Evolutionary conservation across 2,113 vertebrate genomes (phyloP), one percentile per base, ranked within the genome.

Genomic region (Paracanthobrama guichenoti): DNA sequence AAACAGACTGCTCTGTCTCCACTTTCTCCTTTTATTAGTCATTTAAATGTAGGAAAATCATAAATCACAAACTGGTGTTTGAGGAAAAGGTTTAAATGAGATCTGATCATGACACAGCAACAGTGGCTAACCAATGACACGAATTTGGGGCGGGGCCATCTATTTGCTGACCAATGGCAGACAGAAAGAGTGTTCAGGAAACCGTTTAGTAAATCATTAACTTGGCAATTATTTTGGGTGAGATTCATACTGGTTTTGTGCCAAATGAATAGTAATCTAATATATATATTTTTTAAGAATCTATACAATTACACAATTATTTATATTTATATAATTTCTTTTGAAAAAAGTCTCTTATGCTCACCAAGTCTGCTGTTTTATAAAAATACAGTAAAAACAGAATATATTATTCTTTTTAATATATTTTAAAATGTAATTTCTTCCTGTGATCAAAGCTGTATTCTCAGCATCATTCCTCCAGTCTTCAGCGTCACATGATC

Each of bases 21-120:
- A 53, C 46, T 53, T 75, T 18, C 46, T 28, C 20, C 20, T 31
- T 75, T 53, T 75, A 78, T 22, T 78, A 78, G 50, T 39, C 75
- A 24, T 57, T 59, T 35, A 78, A 78, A 24, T 48, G 20, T 26
- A 59, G 75, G 11, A 59, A 9, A 26, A 50, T 13, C 72, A 77
- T 55, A 20, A 20, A 24, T 78, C 8, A 59, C 26, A n/a, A n/a
- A 55, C 39, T 42, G 20, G 75, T 24, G 50, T 57, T 42, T 31
- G 39, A 72, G 26, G 26, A 53, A 75, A 75, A 10, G 44, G 8
- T 9, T 53, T 75, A 53, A 50, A 53, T 18, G n/a, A 53, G 46
- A 53, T 75, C 46, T 18, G 13, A 75, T 16, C 46, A 75, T 16
- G 71, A 74, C 22, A 48, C 7, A 10, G n/a, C 8, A 53, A 18